phyloP scores from a whole-genome alignment of 1,140 invertebrate genomes.

The Holotrichia oblita region DNA sequence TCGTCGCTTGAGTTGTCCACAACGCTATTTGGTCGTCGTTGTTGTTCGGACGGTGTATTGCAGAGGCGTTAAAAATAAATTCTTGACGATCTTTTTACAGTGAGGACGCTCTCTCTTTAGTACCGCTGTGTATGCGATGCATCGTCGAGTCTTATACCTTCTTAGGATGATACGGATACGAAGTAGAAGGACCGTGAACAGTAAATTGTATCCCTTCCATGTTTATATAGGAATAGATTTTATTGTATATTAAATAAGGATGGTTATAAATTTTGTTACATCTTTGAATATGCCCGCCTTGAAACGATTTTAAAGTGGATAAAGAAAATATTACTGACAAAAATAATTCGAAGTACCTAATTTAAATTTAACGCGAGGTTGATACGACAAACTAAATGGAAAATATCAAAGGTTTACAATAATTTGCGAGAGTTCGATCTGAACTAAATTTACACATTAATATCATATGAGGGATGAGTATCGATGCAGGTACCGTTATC shows the following conservation, averaged over 20 bases:
- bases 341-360: too few relatives aligned
- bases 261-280: neutral
- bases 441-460: too few relatives aligned
- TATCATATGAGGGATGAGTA: too few relatives aligned
- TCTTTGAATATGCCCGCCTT: neutral
- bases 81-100: conserved; percentile 17
- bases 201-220: conserved; percentile 21
- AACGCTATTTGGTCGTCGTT: neutral
- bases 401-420: too few relatives aligned
- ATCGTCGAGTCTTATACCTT: conserved; percentile 1
- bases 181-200: neutral
- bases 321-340: too few relatives aligned
- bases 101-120: conserved; percentile 29
- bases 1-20: neutral
- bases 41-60: conserved; percentile 23
- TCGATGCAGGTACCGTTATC: too few relatives aligned
- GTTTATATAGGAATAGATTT: neutral
- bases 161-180: conserved; percentile 32
- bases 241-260: neutral
- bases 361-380: too few relatives aligned
- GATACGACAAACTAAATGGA: too few relatives aligned
- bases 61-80: conserved; percentile 34
- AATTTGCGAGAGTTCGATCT: too few relatives aligned
- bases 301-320: too few relatives aligned
- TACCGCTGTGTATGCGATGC: conserved; percentile 31